Percentiles rank a stretch among this genome's conserved stretches.
phyloP scores from a whole-genome alignment of 2,888 invertebrate genomes.

The Dicranocentrus wangi region DNA sequence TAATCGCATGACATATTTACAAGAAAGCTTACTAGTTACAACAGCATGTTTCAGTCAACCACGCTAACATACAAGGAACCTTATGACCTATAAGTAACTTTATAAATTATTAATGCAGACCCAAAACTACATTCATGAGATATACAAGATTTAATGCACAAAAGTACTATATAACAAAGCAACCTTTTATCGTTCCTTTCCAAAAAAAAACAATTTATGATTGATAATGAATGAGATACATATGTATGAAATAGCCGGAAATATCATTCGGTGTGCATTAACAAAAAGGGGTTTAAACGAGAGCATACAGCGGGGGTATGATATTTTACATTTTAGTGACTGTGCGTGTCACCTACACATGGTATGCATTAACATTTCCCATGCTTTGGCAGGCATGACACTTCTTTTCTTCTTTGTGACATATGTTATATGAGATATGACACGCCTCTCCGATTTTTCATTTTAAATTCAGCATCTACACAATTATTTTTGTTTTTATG shows the following conservation, averaged over 20 bases:
- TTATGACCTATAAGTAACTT: too few species aligned
- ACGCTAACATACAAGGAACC: too few species aligned
- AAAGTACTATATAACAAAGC: too few species aligned
- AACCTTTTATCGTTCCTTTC: too few species aligned
- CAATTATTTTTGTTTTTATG: slow-evolving; percentile 50
- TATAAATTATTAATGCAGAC: too few species aligned
- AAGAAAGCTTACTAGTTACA: too few species aligned
- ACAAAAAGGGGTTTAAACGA: too few species aligned
- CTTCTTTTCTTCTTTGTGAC: slow-evolving; percentile 62
- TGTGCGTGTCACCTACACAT: slow-evolving; percentile 49
- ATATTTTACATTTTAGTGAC: not conserved
- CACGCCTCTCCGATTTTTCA: slow-evolving; percentile 63
- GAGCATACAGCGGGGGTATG: not conserved
- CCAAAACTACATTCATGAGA: too few species aligned
- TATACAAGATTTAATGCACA: too few species aligned
- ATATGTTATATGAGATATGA: slow-evolving; percentile 63
- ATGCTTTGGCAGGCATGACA: slow-evolving; percentile 64
- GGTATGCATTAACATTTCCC: slow-evolving; percentile 64
- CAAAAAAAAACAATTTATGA: slow-evolving; percentile 51
- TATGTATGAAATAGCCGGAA: slow-evolving; percentile 30
- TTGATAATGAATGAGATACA: slow-evolving; percentile 56
- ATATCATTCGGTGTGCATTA: not conserved
- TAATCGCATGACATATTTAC: too few species aligned
- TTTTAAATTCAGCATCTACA: slow-evolving; percentile 54
- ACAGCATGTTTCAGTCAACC: too few species aligned